Base-by-base conservation (phyloP, 2,797 vertebrate species). In the Falco cherrug region DNA sequence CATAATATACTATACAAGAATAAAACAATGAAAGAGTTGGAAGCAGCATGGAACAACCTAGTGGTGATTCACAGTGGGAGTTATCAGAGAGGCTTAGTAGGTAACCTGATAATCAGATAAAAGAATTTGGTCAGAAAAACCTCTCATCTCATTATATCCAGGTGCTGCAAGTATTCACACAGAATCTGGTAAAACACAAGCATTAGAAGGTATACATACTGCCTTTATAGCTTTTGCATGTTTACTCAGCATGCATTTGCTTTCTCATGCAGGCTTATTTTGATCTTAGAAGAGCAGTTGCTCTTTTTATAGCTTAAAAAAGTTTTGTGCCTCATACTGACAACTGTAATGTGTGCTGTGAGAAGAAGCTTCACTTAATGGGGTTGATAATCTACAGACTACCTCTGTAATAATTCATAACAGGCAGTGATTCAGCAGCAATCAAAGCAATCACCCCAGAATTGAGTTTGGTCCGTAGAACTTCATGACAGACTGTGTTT, bases 341-440 rank as follows among this genome's bases (percentile, higher is more conserved):
- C 45, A 84, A 82, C 67, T 0, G 9, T 18, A 69, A 69, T 1
- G 8, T 1, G 1, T n/a, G 13, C 4, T 60, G 31, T 6, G 41
- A 22, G 33, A 90, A 83, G 51, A 57, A 53, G 12, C 43, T 31
- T 65, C 37, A 60, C 17, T 88, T 64, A 70, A 53, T 11, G 24
- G 18, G 8, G 4, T 31, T 74, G 60, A 68, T 37, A 65, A 86
- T 39, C 33, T 74, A 70, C 19, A 54, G 45, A 54, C 10, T 39
- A 79, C 16, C 47, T n/a, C 70, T 69, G 18, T 29, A 74, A 54
- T 59, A 76, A 69, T 43, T 56, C 51, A 41, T 41, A 59, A 61
- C 24, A 82, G 70, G 65, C 28, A 71, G 64, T 9, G 26, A 43
- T 54, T 57, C 7, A 3, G 33, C 9, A 1, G 53, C 28, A 91